Evolutionary conservation across 2,888 invertebrate species (phyloP), one percentile per base, ranked within the genome.

Genomic region (Omphaloscelis lunosa): DNA sequence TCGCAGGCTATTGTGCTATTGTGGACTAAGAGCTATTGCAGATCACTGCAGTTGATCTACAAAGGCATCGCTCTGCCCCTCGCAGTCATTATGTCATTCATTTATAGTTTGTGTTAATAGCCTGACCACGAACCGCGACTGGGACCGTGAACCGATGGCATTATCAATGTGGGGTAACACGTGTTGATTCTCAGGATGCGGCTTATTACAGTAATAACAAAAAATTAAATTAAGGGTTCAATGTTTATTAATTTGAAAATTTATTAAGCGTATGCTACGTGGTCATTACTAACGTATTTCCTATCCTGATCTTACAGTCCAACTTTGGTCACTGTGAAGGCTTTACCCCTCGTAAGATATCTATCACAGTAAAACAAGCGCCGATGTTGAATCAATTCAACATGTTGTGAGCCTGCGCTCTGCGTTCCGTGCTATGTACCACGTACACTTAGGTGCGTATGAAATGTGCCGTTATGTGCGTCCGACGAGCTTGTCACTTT

Each of bases 401-500:
- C 11, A 7, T n/a, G 27, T 20, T 15, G 56, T 27, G 51, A 41
- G 58, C 27, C n/a, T 23, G 59, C 17, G 34, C 17, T 45, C n/a
- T 17, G 59, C 17, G 27, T 9, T 45, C 17, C 41, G 41, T 6
- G 51, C 73, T 4, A 6, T 6, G 17, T 53, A 9, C 9, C 53
- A 51, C 51, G 51, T 20, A 51, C 51, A 34, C 34, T 34, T 34
- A n/a, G 34, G 34, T 34, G 3, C 5, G n/a, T 11, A 8, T 27
- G 15, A 5, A 8, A 58, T 11, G 80, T 23, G 63, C 61, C 75
- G 76, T 61, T 68, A 41, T 23, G 58, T 45, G 53, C 51, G 62
- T 20, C 77, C 79, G 48, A 12, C 79, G 63, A 58, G 80, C 81
- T 75, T 80, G 88, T 86, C 88, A 77, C 75, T 81, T 83, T 77